Percentiles rank a stretch among this genome's conserved stretches.
Conservation (phyloP, 1,140 invertebrate species). For the Adelges cooleyi region DNA sequence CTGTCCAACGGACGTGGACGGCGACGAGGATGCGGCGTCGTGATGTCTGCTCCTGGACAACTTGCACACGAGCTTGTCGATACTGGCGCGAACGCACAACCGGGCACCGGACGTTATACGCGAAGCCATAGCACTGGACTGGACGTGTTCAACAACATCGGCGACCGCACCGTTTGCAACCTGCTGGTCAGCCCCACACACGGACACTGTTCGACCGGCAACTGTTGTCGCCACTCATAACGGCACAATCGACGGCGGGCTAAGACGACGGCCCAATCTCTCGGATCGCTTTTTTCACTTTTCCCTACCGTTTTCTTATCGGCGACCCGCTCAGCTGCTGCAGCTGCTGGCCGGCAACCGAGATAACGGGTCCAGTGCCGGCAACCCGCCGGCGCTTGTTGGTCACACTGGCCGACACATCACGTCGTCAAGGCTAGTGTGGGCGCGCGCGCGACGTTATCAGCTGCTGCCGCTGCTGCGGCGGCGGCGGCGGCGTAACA, state of each 20-base stretch:
- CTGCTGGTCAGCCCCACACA: slow-evolving; percentile 17
- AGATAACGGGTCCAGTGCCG: neutral
- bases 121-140: slow-evolving; percentile 25
- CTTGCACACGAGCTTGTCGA: slow-evolving; percentile 20
- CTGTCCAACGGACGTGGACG: neutral
- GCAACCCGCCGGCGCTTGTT: neutral
- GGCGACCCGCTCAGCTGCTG: neutral
- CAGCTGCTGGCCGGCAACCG: neutral
- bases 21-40: neutral
- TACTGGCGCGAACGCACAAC: slow-evolving; percentile 25
- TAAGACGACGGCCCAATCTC: too few relatives aligned
- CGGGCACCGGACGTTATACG: slow-evolving; percentile 27
- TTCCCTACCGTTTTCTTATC: too few relatives aligned
- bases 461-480: neutral
- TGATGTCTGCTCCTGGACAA: neutral
- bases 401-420: too few relatives aligned
- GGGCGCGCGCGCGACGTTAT: neutral
- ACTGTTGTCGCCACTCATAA: slow-evolving; percentile 11
- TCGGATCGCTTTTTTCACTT: too few relatives aligned
- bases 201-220: slow-evolving; percentile 20
- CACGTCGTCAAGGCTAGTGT: neutral
- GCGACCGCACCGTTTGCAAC: neutral
- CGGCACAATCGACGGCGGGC: slow-evolving; percentile 1
- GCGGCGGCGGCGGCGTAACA: neutral
- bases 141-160: slow-evolving; percentile 17